Conservation (phyloP, 2,113 vertebrate genomes). For the Galeopterus variegatus region DNA sequence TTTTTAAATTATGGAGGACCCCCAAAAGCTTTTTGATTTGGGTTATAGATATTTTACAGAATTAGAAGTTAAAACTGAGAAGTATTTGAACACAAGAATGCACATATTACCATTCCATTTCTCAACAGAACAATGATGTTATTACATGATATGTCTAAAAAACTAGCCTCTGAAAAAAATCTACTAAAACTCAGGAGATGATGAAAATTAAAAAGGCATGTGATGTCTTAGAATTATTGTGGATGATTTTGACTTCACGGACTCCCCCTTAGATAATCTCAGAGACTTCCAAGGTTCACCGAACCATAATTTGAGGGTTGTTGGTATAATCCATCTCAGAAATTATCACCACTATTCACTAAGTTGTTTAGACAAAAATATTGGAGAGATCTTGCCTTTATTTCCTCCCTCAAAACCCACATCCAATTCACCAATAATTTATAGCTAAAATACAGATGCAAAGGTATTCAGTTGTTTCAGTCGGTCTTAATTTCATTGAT, state of each 20-base stretch:
- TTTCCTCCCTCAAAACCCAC: not conserved
- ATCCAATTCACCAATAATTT: not conserved
- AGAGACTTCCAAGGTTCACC: not conserved
- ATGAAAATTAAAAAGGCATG: not conserved
- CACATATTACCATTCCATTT: not conserved
- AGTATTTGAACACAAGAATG: not conserved
- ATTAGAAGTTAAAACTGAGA: not conserved
- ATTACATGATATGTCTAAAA: not conserved
- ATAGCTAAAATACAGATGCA: not conserved
- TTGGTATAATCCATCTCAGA: not conserved
- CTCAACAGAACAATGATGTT: not conserved
- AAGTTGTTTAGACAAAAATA: not conserved
- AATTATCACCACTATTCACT: not conserved
- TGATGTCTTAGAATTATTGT: too few relatives aligned
- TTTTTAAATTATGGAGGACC: constrained; percentile 15
- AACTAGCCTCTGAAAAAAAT: not conserved
- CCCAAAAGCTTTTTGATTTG: not conserved
- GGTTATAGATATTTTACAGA: not conserved
- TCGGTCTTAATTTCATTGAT: not conserved
- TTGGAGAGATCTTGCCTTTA: not conserved
- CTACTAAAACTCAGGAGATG: not conserved
- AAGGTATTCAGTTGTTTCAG: not conserved
- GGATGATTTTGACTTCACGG: not conserved
- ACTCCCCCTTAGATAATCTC: not conserved
- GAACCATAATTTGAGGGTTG: not conserved